These are phyloP conservation scores for Trichomycterus rosablanca DNA, from an alignment of 2,113 vertebrate species.

Conservation along the genomic window DNA sequence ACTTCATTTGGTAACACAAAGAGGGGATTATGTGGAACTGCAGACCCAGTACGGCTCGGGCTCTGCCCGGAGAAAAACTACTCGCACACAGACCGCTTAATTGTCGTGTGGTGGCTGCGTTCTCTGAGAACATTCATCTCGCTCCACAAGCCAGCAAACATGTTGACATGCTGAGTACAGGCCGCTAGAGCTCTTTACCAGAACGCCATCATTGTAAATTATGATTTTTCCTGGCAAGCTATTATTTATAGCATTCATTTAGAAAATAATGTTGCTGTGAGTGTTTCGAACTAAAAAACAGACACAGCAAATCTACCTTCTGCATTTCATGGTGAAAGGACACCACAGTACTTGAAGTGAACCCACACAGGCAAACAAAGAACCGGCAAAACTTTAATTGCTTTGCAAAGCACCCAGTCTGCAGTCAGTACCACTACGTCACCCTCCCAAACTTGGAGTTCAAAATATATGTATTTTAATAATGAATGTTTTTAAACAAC, in stretches of 20 bases:
- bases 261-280: constrained; percentile 9
- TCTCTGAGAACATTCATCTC: constrained; percentile 27
- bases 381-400: too few relatives aligned
- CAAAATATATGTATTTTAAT: too few relatives aligned
- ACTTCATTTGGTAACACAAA: constrained; percentile 50
- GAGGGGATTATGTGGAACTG: constrained; percentile 38
- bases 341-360: too few relatives aligned
- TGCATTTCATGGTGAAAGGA: neutral
- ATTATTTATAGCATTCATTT: constrained; percentile 17
- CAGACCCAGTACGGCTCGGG: constrained; percentile 5
- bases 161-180: constrained; percentile 38
- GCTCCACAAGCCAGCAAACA: constrained; percentile 11
- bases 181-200: constrained; percentile 30
- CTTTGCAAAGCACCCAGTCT: too few relatives aligned
- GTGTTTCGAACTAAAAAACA: neutral
- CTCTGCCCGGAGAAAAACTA: constrained; percentile 20
- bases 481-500: too few relatives aligned
- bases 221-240: constrained; percentile 15
- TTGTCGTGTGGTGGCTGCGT: constrained; percentile 33
- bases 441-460: too few relatives aligned
- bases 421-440: too few relatives aligned
- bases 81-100: constrained; percentile 23
- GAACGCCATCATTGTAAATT: constrained; percentile 22
- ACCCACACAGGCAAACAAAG: too few relatives aligned
- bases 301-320: neutral